Base-by-base conservation (phyloP, 2,797 vertebrate genomes). In the Smutsia gigantea region DNA sequence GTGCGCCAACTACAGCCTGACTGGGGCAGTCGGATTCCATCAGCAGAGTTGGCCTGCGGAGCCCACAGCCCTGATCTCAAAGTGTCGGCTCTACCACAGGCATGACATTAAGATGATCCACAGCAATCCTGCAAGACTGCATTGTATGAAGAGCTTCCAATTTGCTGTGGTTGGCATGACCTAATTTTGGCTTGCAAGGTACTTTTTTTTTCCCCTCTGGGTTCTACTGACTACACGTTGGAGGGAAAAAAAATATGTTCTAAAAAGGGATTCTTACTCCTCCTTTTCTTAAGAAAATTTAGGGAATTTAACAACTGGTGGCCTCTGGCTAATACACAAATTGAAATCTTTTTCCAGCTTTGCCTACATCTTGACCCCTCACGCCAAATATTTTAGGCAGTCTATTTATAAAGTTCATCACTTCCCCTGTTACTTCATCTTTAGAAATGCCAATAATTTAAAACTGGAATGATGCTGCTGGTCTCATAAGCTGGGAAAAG, bases 321-420 rank as follows among this genome's bases (percentile, higher is more conserved):
- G 95, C 82, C 69, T 92, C 84, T 95, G 93, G 97, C 97, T 97
- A 86, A 96, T 96, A 83, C 72, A 93, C 94, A 90, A 92, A 86
- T 90, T 93, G 85, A 96, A 97, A 94, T 95, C 96, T 96, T 92
- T 96, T 93, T 95, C 90, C 23, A 96, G 93, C 90, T 96, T 97
- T 92, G 96, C 98, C 97, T 97, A 98, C 97, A 96, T 97, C 93
- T 98, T 98, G 97, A 97, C 96, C 97, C 46, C 81, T 97, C 92
- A 79, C 97, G 97, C 94, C 96, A 98, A 97, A 93, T 96, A 98
- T 92, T 97, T 97, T 66, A 94, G 77, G 94, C 94, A 93, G 93
- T 96, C 96, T 98, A 98, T 97, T 98, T 97, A 97, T 97, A 98
- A 97, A 97, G 89, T 85, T 94, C 94, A 95, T 97, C 95, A 97